phyloP scores from a whole-genome alignment of 2,113 vertebrate species.

The Megalops atlanticus region DNA sequence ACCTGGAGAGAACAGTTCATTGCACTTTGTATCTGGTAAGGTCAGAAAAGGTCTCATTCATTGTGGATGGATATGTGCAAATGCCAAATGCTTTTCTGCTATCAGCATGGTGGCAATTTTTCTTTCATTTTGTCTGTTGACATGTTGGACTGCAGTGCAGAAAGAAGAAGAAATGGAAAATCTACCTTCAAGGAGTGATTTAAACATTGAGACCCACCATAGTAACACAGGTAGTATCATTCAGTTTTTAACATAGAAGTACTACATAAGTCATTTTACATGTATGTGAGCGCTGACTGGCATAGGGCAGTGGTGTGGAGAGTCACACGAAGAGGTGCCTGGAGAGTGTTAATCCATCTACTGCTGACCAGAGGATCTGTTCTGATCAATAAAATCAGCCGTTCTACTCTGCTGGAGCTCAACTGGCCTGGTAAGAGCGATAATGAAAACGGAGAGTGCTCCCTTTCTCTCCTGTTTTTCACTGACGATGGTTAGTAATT shows the following conservation, averaged over 20 bases:
- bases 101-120: too few species aligned
- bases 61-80: too few species aligned
- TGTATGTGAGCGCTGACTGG: not conserved
- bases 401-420: not conserved
- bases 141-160: too few species aligned
- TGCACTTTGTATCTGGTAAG: too few species aligned
- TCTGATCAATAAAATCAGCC: slow-evolving; percentile 3
- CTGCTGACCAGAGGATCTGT: not conserved
- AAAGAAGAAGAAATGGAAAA: not conserved
- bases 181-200: too few species aligned
- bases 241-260: too few species aligned
- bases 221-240: too few species aligned
- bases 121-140: too few species aligned
- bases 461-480: slow-evolving; percentile 17
- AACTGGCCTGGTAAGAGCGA: slow-evolving; percentile 14
- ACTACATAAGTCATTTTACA: not conserved
- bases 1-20: too few species aligned
- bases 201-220: too few species aligned
- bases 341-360: slow-evolving; percentile 10
- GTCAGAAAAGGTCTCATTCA: too few species aligned
- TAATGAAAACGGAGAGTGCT: not conserved
- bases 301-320: not conserved
- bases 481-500: not conserved
- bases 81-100: too few species aligned
- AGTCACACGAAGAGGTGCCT: slow-evolving; percentile 10